Evolutionary conservation across 2,797 vertebrate genomes (phyloP).

Genomic region (Borostomias antarcticus): DNA sequence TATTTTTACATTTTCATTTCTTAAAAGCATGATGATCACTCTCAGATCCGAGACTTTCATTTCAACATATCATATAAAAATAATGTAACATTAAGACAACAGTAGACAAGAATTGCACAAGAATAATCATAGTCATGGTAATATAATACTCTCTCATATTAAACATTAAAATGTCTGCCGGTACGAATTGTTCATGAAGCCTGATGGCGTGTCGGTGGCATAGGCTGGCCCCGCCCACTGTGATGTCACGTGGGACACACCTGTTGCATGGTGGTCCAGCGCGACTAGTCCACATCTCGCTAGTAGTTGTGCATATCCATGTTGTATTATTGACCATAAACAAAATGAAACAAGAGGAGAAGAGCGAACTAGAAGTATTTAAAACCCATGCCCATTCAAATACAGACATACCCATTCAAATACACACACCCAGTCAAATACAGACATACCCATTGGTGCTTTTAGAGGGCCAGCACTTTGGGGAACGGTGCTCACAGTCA

Average conservation of each 20-base stretch:
- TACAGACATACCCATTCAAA: no score
- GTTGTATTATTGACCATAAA: conserved; percentile 69
- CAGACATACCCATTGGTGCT: conserved; percentile 56
- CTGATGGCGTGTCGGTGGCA: conserved; percentile 83
- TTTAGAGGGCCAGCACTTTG: conserved; percentile 44
- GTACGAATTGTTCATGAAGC: conserved; percentile 82
- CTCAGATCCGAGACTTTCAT: conserved; percentile 77
- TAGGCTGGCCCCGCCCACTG: conserved; percentile 41
- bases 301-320: conserved; percentile 75
- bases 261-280: conserved; percentile 65
- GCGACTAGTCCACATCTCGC: conserved; percentile 68
- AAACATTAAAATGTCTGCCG: conserved; percentile 96
- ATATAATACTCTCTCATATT: conserved; percentile 96
- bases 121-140: conserved; percentile 90
- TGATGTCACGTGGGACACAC: conserved; percentile 45
- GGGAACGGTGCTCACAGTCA: conserved; percentile 32
- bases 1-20: conserved; percentile 53
- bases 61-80: conserved; percentile 90
- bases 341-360: conserved; percentile 51
- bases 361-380: conserved; percentile 60
- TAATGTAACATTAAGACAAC: conserved; percentile 97
- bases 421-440: conserved; percentile 51
- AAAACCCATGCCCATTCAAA: conserved; percentile 51
- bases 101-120: conserved; percentile 89
- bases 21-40: conserved; percentile 79